Evolutionary conservation across 2,888 invertebrate genomes (phyloP).

Genomic region (Agapostemon virescens): DNA sequence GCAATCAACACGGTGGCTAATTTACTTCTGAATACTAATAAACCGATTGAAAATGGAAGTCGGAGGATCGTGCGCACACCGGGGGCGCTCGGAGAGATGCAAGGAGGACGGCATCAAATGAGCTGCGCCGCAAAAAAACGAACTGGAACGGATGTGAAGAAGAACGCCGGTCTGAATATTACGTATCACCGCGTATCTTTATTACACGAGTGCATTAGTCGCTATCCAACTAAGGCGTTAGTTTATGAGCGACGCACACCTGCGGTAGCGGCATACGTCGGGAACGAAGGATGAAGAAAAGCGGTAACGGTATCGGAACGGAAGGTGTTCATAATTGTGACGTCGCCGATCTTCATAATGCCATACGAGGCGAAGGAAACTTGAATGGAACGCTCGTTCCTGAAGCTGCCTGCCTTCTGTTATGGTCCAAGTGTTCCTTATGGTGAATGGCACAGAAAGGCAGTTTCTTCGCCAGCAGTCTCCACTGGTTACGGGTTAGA

Average conservation of each 20-base stretch:
- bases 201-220: conserved; percentile 40
- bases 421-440: conserved; percentile 73
- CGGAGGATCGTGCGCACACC: background rate
- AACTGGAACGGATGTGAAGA: conserved; percentile 27
- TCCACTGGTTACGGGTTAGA: conserved; percentile 26
- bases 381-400: conserved; percentile 71
- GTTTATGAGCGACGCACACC: conserved; percentile 55
- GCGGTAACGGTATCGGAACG: conserved; percentile 59
- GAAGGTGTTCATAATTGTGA: conserved; percentile 74
- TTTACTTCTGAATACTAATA: conserved; percentile 17
- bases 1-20: conserved; percentile 4
- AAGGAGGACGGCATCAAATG: background rate
- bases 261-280: conserved; percentile 36
- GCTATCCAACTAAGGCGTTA: conserved; percentile 45
- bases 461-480: conserved; percentile 31
- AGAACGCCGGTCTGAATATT: conserved; percentile 36
- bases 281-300: conserved; percentile 49
- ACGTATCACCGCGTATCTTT: conserved; percentile 42
- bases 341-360: conserved; percentile 79
- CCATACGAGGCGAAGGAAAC: conserved; percentile 77
- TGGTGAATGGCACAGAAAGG: conserved; percentile 68
- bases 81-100: background rate
- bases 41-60: conserved; percentile 16
- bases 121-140: conserved; percentile 12
- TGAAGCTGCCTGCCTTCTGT: conserved; percentile 70